Base-by-base conservation (phyloP, 2,888 invertebrate genomes). In the Trachelus iudaicus region DNA sequence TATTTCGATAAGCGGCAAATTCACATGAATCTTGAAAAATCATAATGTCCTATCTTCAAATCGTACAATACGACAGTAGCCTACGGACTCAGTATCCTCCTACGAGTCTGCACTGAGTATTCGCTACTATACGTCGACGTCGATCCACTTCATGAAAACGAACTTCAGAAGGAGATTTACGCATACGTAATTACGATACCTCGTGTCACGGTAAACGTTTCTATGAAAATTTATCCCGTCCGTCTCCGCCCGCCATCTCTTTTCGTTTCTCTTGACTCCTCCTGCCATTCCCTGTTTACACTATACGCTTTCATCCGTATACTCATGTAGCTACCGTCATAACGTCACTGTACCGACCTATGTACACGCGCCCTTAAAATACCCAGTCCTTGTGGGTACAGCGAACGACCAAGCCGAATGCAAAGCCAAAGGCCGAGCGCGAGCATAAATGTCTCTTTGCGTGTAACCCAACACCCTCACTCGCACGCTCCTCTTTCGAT, bases 401-500 rank as follows among this genome's bases (percentile, higher is more conserved):
- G 23, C 23, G 23, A 6, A 56, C 56, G 23, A 2, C 56, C 56
- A 56, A 23, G 40, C 15, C 15, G 4, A 40, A 40, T 15, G 68
- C 76, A 73, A 77, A 68, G 37, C 40, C 79, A 85, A 85, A 82
- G 81, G 69, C 81, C 68, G 73, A 81, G 77, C 73, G 77, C 78
- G 78, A 81, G 83, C 81, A 82, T 83, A 83, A 86, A 85, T 81
- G 84, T 84, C 83, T 83, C 82, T 78, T 79, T 83, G 80, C 81
- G 79, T 83, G 85, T 83, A 83, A 82, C 81, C 82, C 78, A 83
- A 83, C 82, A 81, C 83, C 77, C 78, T 79, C 76, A 73, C 81
- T 77, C 80, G 80, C 80, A 77, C 81, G 77, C 75, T 77, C 33
- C 76, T n/a, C 34, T 37, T 34, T 73, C 75, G 69, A 33, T 33